Evolutionary conservation across 2,888 invertebrate species (phyloP), one percentile per base, ranked within the genome.

Genomic region (Polydrusus tereticollis): DNA sequence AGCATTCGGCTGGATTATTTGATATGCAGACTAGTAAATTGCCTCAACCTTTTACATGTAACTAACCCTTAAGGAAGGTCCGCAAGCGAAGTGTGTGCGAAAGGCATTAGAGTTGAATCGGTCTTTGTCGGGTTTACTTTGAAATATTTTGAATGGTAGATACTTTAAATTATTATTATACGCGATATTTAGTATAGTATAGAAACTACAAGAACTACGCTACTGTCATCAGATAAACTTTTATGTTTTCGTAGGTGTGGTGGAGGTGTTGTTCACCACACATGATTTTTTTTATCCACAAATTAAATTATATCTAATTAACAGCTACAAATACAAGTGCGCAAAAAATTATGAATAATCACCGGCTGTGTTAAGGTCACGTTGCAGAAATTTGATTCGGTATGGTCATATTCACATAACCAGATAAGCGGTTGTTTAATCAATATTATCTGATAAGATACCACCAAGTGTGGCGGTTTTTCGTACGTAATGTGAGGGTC

Each of bases 221-320:
- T 23, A 41, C 59, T 59, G 36, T 21, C 18, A 33, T 33, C n/a
- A 21, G 36, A 41, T 58, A 21, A 12, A 23, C 3, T 14, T 23
- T 8, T 52, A 52, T 21, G 43, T 64, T 52, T 64, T 64, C 21
- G 64, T 64, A 36, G 64, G 64, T 38, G 64, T 63, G 64, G 38
- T 64, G 38, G 23, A 64, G 64, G 64, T 64, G 64, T 64, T 41
- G 52, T 23, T 64, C 41, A 8, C 59, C 57, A 59, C 43, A 59
- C 41, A 8, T 5, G 23, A 41, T 26, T 26, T 43, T 36, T n/a
- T 59, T 43, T 58, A 36, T 26, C 6, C 43, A 14, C 38, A 14
- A 43, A 59, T 23, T 59, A 43, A 59, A 59, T 59, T 12, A 41
- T 43, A 21, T 59, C 16, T 10, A 58, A 58, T 58, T 58, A 58